These are phyloP conservation scores for Drosophila niveifrons DNA, from an alignment of 2,888 invertebrate genomes.

Conservation along the genomic window DNA sequence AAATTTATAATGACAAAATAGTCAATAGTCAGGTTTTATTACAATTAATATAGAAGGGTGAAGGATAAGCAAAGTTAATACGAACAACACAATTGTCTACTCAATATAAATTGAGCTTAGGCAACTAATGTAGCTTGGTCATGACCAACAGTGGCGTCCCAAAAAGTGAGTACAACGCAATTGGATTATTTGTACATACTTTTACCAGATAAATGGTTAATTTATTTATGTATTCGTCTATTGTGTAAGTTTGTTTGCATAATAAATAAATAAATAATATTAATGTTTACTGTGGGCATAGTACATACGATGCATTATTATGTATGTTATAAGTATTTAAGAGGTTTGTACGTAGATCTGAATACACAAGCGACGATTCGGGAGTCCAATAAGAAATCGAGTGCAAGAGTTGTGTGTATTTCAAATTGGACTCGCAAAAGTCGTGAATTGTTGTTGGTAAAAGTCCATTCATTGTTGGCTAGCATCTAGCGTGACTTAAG, in stretches of 20 bases:
- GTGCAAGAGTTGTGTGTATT: slow-evolving; percentile 44
- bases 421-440: slow-evolving; percentile 86
- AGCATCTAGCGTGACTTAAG: slow-evolving; percentile 42
- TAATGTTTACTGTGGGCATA: slow-evolving; percentile 16
- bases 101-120: too few relatives aligned
- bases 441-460: slow-evolving; percentile 44
- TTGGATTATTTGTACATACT: slow-evolving; percentile 9
- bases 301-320: neutral
- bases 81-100: too few relatives aligned
- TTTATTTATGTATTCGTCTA: slow-evolving; percentile 42
- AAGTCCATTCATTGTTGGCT: slow-evolving; percentile 58
- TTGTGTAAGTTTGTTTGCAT: slow-evolving; percentile 21
- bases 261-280: slow-evolving; percentile 48
- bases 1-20: too few relatives aligned
- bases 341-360: slow-evolving; percentile 51
- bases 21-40: too few relatives aligned
- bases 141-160: neutral
- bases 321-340: slow-evolving; percentile 27
- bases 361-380: slow-evolving; percentile 83
- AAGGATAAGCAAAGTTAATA: too few relatives aligned
- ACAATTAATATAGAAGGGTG: too few relatives aligned
- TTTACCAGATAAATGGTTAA: slow-evolving; percentile 33
- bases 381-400: slow-evolving; percentile 85
- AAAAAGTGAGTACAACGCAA: neutral
- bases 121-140: neutral